Evolutionary conservation across 2,888 invertebrate genomes (phyloP), one percentile per base, ranked within the genome.

Genomic region (Pinctada fucata): DNA sequence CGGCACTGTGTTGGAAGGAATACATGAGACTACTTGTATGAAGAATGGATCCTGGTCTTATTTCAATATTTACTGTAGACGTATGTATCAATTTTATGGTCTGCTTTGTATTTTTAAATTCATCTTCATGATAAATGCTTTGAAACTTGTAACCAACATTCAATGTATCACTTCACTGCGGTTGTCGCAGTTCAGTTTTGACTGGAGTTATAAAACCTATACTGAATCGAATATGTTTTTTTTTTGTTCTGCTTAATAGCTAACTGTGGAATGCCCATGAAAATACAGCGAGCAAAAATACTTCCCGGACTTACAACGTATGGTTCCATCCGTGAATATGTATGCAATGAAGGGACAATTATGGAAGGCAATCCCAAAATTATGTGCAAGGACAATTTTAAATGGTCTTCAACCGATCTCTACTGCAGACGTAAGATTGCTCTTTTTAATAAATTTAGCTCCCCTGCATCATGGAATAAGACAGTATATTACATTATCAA

Each of bases 351-450:
- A 2, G 3, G 51, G 10, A 74, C 74, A 1, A 50, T 74, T 68
- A 31, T 68, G 51, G 58, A 47, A 10, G 73, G 73, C 10, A 47
- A 58, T 3, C 6, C 64, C 8, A 10, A 64, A 48, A 74, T 74
- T 10, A 51, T 74, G 5, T 74, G 74, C 16, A 65, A 74, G 45
- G 50, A 74, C 3, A 51, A 74, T n/a, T 58, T 58, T 31, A 16
- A 48, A 8, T 74, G 74, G 74, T 66, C 74, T 2, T 6, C 65
- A 2, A 74, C 74, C 1, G 66, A 74, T 31, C 45, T 74, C 13
- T 66, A 66, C 16, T 74, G 74, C 51, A 47, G 74, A 66, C 74
- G 74, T 74, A 74, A 74, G 66, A 31, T 31, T 31, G 31, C 0
- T 31, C 0, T 31, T 1, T 31, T 31, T 1, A 31, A 31, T 31